Evolutionary conservation across 1,140 invertebrate genomes (phyloP).

Genomic region (Musca domestica): DNA sequence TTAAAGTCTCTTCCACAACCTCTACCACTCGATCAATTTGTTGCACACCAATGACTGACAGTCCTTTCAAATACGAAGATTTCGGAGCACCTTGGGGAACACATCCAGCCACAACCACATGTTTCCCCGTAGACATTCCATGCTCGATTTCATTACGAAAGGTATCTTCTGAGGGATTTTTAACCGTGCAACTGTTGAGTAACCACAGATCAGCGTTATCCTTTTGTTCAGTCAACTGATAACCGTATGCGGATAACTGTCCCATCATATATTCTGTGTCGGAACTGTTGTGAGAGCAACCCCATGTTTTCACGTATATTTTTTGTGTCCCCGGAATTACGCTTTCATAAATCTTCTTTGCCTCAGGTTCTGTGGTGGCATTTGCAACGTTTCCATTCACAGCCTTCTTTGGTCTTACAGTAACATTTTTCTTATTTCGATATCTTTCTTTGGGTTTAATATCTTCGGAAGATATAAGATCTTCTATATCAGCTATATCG

Average conservation of each 20-base stretch:
- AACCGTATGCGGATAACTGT: slow-evolving; percentile 82
- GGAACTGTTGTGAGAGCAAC: slow-evolving; percentile 94
- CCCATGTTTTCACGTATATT: slow-evolving; percentile 96
- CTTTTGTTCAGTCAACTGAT: slow-evolving; percentile 81
- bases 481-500: slow-evolving; percentile 68
- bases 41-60: slow-evolving; percentile 92
- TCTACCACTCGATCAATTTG: slow-evolving; percentile 98
- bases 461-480: slow-evolving; percentile 74
- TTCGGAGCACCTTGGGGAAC: slow-evolving; percentile 88
- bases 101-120: slow-evolving; percentile 93
- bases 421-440: slow-evolving; percentile 66
- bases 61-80: slow-evolving; percentile 70
- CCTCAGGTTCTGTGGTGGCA: slow-evolving; percentile 26
- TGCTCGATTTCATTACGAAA: slow-evolving; percentile 89
- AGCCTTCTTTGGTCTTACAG: slow-evolving; percentile 61
- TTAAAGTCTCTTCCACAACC: slow-evolving; percentile 96
- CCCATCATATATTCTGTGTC: slow-evolving; percentile 99
- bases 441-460: slow-evolving; percentile 73
- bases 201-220: slow-evolving; percentile 87
- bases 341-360: slow-evolving; percentile 56
- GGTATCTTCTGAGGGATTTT: slow-evolving; percentile 95
- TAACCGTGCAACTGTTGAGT: slow-evolving; percentile 96
- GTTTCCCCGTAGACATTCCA: slow-evolving; percentile 74
- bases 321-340: slow-evolving; percentile 85
- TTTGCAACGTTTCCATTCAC: slow-evolving; percentile 33